phyloP scores from a whole-genome alignment of 2,797 vertebrate genomes.

The Tenualosa ilisha region DNA sequence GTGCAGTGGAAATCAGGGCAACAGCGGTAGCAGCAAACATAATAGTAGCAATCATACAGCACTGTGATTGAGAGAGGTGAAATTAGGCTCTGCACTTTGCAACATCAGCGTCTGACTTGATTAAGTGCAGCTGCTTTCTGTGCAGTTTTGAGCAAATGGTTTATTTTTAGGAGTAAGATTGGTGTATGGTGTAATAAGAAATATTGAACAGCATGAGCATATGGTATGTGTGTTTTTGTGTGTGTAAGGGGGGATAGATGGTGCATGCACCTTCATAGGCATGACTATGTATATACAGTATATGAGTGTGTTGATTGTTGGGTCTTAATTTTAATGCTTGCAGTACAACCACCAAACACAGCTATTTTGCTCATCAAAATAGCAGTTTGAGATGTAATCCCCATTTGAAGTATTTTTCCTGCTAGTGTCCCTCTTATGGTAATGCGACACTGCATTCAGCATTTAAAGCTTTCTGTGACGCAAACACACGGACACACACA shows the following conservation, averaged over 20 bases:
- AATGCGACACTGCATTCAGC: not conserved
- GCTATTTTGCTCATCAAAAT: not conserved
- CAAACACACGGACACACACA: not conserved
- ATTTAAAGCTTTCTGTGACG: not conserved
- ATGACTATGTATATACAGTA: no score
- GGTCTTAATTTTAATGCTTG: not conserved
- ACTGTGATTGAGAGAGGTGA: not conserved
- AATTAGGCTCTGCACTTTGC: not conserved
- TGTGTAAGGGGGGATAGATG: not conserved
- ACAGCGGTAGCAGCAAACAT: not conserved
- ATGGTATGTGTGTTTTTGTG: not conserved
- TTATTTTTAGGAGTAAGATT: not conserved
- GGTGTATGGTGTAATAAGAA: not conserved
- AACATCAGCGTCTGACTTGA: not conserved
- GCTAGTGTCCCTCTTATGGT: not conserved
- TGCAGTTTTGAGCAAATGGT: not conserved
- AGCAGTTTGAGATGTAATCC: not conserved
- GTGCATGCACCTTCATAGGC: no score
- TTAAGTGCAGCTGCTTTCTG: not conserved
- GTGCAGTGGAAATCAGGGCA: not conserved
- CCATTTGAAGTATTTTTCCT: not conserved
- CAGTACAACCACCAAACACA: not conserved
- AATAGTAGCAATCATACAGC: slow-evolving; percentile 3
- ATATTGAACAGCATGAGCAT: not conserved
- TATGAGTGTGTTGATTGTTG: no score